phyloP scores from a whole-genome alignment of 2,888 invertebrate species.

The Lypha dubia region DNA sequence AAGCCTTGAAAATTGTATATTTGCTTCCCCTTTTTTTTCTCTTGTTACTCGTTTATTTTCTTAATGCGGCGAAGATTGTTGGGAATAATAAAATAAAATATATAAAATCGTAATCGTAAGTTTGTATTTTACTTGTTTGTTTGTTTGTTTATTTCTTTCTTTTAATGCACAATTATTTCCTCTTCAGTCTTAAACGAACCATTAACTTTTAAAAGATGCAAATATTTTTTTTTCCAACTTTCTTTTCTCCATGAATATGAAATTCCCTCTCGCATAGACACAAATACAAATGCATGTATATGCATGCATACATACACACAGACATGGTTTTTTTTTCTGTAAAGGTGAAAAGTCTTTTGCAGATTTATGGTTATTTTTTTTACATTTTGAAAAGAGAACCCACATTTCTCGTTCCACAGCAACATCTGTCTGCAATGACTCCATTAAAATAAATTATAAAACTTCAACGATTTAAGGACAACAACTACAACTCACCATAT shows the following conservation, averaged over 20 bases:
- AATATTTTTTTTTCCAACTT: constrained; percentile 13
- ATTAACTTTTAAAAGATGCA: constrained; percentile 43
- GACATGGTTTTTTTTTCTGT: background rate
- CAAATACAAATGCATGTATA: background rate
- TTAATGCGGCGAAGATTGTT: background rate
- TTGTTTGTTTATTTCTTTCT: too few species aligned
- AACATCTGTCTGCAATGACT: background rate
- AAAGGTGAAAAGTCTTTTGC: background rate
- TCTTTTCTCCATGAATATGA: background rate
- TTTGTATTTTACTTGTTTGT: background rate
- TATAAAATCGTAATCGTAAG: background rate
- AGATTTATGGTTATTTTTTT: background rate
- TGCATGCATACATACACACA: too few species aligned
- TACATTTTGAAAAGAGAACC: background rate
- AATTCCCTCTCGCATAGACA: background rate
- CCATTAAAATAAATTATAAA: background rate
- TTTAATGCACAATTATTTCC: constrained; percentile 14
- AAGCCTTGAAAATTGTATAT: constrained; percentile 48
- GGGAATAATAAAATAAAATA: background rate
- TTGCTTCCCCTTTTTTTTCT: background rate
- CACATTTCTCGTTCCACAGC: background rate
- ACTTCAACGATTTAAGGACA: background rate
- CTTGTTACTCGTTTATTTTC: background rate
- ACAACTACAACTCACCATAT: background rate
- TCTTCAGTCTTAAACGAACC: constrained; percentile 34